Evolutionary conservation across 2,797 vertebrate species (phyloP).

Genomic region (Huso huso): DNA sequence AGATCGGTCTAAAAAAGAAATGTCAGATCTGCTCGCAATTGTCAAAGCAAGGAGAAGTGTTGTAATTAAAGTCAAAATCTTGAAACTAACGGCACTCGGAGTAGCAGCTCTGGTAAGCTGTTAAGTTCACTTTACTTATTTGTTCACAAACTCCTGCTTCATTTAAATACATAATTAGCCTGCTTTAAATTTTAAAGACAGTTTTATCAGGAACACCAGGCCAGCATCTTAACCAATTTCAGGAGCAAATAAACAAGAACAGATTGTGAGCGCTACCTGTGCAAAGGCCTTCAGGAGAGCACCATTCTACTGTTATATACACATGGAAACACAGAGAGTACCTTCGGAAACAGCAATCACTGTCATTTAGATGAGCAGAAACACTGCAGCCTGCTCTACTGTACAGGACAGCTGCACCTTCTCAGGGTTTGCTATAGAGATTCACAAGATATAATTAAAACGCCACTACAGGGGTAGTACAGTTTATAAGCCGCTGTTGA

Average conservation of each 20-base stretch:
- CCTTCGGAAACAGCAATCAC: not conserved
- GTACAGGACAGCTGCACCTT: not conserved
- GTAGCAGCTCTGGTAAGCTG: not conserved
- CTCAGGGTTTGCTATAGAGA: no score
- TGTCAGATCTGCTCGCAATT: not conserved
- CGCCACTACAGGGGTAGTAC: no score
- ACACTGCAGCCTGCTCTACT: not conserved
- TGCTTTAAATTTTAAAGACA: not conserved
- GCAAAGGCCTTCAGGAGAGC: not conserved
- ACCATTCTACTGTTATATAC: no score
- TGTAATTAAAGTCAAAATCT: constrained; percentile 6
- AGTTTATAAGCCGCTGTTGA: no score
- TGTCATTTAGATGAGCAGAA: not conserved
- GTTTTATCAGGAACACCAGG: not conserved
- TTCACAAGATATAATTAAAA: no score
- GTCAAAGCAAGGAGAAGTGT: not conserved
- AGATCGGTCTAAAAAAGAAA: constrained; percentile 1
- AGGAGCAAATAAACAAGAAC: not conserved
- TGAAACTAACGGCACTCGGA: not conserved
- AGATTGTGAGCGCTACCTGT: not conserved
- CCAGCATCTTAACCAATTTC: not conserved
- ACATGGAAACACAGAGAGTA: not conserved
- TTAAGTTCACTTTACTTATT: not conserved
- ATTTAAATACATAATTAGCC: not conserved
- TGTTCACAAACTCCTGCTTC: not conserved